Conservation (phyloP, 2,888 invertebrate species). For the Dermolepida albohirtum region DNA sequence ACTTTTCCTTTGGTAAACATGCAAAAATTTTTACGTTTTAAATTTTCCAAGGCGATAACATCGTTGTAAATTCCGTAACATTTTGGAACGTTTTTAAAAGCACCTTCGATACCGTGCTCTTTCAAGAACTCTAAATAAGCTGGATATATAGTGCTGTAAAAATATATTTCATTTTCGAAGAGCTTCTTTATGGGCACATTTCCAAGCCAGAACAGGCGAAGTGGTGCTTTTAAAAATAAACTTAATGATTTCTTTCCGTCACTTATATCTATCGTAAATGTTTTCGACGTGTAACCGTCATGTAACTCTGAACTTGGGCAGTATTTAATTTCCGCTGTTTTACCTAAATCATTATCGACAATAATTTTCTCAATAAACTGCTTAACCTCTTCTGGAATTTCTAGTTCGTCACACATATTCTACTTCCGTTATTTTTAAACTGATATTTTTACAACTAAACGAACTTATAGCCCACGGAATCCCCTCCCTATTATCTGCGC, state of each 20-base stretch:
- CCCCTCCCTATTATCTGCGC: no score
- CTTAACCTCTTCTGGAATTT: neutral
- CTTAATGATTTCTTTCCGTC: constrained; percentile 16
- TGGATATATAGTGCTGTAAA: constrained; percentile 35
- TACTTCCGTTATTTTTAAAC: neutral
- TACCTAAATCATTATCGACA: neutral
- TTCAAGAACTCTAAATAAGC: constrained; percentile 23
- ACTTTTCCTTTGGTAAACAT: constrained; percentile 57
- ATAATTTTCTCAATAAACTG: constrained; percentile 20
- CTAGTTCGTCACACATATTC: neutral
- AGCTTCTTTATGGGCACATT: constrained; percentile 5
- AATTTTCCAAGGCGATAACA: constrained; percentile 60
- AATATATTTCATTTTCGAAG: constrained; percentile 20
- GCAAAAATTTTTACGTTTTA: constrained; percentile 57
- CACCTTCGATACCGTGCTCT: constrained; percentile 14
- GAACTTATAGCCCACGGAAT: no score
- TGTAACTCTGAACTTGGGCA: constrained; percentile 25
- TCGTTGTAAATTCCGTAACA: constrained; percentile 44
- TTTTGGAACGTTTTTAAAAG: constrained; percentile 33
- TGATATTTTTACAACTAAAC: no score
- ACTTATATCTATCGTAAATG: constrained; percentile 17
- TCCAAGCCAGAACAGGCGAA: neutral
- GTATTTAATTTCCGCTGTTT: neutral
- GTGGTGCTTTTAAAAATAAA: constrained; percentile 32
- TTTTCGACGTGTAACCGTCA: constrained; percentile 40